phyloP scores from a whole-genome alignment of 2,888 invertebrate species.

The Lepetodrilus schrolli region DNA sequence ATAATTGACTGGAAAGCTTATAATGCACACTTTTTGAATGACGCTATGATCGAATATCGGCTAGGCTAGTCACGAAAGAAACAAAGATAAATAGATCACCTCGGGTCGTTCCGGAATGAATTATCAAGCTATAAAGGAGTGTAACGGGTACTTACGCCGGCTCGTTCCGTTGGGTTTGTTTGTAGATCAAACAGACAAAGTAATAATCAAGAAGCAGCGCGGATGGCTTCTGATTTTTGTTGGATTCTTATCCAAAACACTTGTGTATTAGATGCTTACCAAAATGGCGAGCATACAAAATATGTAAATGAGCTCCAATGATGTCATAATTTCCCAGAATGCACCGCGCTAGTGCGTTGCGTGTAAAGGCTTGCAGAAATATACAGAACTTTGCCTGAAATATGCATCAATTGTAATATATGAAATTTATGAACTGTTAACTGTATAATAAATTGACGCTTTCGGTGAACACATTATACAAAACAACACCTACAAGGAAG shows the following conservation, averaged over 20 bases:
- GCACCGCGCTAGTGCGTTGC: conserved; percentile 37
- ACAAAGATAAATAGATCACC: conserved; percentile 19
- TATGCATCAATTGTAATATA: too few species aligned
- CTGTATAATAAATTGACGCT: too few species aligned
- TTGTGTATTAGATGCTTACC: conserved; percentile 48
- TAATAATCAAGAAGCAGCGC: conserved; percentile 51
- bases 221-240: conserved; percentile 62
- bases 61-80: conserved; percentile 32
- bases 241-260: conserved; percentile 54
- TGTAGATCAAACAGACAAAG: conserved; percentile 59
- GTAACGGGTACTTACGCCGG: conserved; percentile 67
- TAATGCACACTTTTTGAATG: too few species aligned
- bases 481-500: too few species aligned
- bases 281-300: conserved; percentile 70
- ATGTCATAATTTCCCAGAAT: conserved; percentile 67
- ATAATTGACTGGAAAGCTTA: too few species aligned
- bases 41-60: conserved; percentile 25
- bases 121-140: conserved; percentile 31
- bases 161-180: conserved; percentile 70
- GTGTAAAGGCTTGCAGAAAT: conserved; percentile 2
- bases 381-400: too few species aligned
- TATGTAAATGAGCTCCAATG: conserved; percentile 67
- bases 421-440: too few species aligned
- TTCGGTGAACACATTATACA: too few species aligned
- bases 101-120: conserved; percentile 27